These are phyloP conservation scores for Tupaia tana DNA, from an alignment of 2,113 vertebrate species.

Conservation along the genomic window DNA sequence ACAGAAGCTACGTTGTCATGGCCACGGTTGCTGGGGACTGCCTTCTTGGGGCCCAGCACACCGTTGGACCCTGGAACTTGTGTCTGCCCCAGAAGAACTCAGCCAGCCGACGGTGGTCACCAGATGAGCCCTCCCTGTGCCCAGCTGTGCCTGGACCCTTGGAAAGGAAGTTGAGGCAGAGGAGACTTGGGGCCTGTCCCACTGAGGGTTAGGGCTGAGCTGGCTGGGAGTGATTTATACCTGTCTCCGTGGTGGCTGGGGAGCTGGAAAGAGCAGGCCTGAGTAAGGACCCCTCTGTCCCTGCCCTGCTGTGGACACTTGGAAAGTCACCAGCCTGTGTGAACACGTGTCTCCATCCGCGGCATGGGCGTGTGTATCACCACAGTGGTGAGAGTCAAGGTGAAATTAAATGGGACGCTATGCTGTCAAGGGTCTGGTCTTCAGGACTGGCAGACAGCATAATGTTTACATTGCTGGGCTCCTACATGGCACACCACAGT, in stretches of 20 bases:
- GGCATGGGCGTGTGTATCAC: background rate
- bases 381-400: background rate
- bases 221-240: background rate
- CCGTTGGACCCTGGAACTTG: background rate
- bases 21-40: background rate
- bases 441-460: no score
- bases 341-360: background rate
- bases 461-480: no score
- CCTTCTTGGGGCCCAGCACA: background rate
- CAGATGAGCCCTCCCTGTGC: background rate
- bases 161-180: background rate
- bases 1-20: background rate
- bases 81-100: background rate
- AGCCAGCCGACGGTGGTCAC: background rate
- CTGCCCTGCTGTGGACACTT: background rate
- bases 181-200: background rate
- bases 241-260: background rate
- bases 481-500: no score
- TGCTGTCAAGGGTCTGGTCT: background rate
- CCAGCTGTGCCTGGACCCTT: background rate
- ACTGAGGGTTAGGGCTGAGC: rapidly evolving
- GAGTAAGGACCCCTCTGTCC: background rate
- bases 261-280: background rate
- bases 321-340: background rate
- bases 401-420: background rate